Base-by-base conservation (phyloP, 2,797 vertebrate species). In the Melanotaenia parkinsoni region DNA sequence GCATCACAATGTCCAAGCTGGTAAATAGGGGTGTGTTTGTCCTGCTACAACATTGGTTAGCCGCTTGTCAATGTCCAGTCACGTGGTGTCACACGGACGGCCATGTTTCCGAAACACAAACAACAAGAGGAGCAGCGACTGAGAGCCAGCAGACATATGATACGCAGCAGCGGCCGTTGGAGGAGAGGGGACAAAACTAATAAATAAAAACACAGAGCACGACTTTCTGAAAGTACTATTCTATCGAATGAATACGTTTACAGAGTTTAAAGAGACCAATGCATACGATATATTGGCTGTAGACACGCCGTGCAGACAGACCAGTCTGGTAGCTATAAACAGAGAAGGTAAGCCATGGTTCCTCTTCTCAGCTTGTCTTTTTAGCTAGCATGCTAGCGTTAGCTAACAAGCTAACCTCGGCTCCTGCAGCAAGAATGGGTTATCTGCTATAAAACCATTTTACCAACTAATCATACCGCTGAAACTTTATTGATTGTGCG, bases 101-200 rank as follows among this genome's bases (percentile, higher is more conserved):
- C 96, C 96, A 97, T 96, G 94, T 96, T 96, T 95, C 94, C 94
- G 94, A 96, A 96, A 97, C 96, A 96, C 96, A 97, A 96, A 97
- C 96, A 96, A 95, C 94, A 95, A 95, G 93, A 95, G 93, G 92
- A 93, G 92, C 83, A 93, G 91, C 90, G 91, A 92, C 79, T 64
- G 72, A 87, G 83, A 92, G 87, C 89, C 86, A 91, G 92, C 89
- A 91, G 92, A 93, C 89, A 94, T 91, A 92, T 68, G 93, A 93
- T 92, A 94, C 94, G 91, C 92, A 94, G 91, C 91, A 92, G 92
- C 93, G 93, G 93, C 90, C 90, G 90, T 90, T 75, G 93, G 92
- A 90, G 90, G 89, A 88, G 91, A 90, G 85, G 76, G 83, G 54
- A 47, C 37, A 76, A 76, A 76, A 82, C 76, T 66, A 87, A 91